Percentiles rank a stretch among this genome's conserved stretches.
Conservation (phyloP, 2,797 vertebrate species). For the Aythya fuligula region DNA sequence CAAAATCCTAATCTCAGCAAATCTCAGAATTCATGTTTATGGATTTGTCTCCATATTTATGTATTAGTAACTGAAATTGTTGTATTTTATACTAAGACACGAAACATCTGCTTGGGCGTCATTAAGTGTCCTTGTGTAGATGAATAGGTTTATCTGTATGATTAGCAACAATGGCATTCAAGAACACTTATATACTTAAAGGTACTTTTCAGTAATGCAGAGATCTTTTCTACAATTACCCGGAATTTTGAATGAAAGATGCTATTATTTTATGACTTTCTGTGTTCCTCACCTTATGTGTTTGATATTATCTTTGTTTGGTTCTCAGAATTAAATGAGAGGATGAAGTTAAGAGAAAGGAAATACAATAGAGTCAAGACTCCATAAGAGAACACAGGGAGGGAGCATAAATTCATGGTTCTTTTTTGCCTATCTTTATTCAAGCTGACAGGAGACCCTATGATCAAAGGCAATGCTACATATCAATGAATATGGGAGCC, state of each 20-base stretch:
- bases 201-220: neutral
- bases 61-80: neutral
- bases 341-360: neutral
- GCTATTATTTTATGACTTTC: neutral
- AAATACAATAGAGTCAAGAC: neutral
- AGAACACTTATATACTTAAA: neutral
- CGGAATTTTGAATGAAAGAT: neutral
- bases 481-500: slow-evolving; percentile 29
- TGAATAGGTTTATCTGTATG: neutral
- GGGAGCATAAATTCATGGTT: neutral
- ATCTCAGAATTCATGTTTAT: neutral
- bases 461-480: slow-evolving; percentile 35
- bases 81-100: neutral
- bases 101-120: neutral
- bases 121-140: neutral
- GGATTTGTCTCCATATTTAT: neutral
- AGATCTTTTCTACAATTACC: neutral
- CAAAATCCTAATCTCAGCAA: neutral
- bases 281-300: neutral
- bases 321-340: neutral
- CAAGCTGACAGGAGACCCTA: neutral
- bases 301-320: neutral
- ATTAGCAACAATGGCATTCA: neutral
- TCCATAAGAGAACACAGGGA: neutral
- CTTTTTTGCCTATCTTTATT: neutral